Evolutionary conservation across 2,113 vertebrate genomes (phyloP).

Genomic region (Chauna torquata): DNA sequence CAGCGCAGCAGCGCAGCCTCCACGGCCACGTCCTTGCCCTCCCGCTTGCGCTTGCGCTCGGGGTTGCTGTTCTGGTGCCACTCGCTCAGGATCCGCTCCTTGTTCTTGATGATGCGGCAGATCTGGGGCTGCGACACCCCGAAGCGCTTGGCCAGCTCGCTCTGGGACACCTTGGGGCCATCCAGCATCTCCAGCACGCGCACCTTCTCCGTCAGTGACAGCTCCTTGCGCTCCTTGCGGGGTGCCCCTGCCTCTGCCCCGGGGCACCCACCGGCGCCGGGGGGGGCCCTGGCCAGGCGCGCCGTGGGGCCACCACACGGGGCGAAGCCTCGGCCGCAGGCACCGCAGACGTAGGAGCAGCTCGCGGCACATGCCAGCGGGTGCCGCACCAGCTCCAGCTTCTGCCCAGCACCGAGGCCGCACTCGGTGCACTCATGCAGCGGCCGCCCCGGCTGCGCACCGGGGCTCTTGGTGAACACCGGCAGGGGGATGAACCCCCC

Average conservation of each 20-base stretch:
- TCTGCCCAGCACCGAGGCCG: conserved; percentile 63
- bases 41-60: conserved; percentile 47
- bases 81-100: conserved; percentile 61
- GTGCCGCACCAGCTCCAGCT: conserved; percentile 76
- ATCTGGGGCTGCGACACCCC: conserved; percentile 29
- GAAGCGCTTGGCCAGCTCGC: conserved; percentile 54
- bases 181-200: conserved; percentile 58
- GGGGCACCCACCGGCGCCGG: conserved; percentile 28
- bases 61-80: conserved; percentile 38
- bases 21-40: not conserved
- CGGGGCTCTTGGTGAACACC: not conserved
- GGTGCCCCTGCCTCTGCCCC: not conserved
- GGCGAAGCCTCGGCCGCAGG: not conserved
- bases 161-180: conserved; percentile 55
- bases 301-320: conserved; percentile 28
- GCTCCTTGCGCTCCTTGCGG: conserved; percentile 51
- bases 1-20: conserved; percentile 67
- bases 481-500: not conserved
- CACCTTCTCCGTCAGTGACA: conserved; percentile 60
- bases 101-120: conserved; percentile 64
- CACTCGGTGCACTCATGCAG: conserved; percentile 65
- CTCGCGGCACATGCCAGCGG: conserved; percentile 66
- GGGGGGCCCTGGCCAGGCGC: conserved; percentile 19
- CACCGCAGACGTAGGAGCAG: conserved; percentile 48
- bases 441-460: not conserved